Conservation (phyloP, 2,888 invertebrate species). For the Heliconius ethilla region DNA sequence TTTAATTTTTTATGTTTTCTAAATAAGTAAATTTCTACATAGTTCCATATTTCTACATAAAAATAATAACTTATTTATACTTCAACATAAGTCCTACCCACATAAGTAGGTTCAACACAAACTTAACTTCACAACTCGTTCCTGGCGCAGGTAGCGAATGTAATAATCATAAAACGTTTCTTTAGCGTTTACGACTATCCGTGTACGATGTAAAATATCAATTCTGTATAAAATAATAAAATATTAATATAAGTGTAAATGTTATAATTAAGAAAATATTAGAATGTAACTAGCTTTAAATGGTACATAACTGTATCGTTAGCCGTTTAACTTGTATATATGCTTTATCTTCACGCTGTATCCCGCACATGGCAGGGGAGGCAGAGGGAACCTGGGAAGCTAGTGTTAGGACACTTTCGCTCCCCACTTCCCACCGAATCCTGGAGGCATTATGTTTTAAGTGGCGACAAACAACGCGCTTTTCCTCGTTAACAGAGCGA, state of each 20-base stretch:
- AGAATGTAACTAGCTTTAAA: neutral
- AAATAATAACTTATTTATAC: slow-evolving; percentile 4
- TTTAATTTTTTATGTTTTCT: too few species aligned
- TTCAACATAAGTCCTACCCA: too few species aligned
- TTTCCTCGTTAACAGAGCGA: too few species aligned
- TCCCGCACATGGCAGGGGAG: too few species aligned
- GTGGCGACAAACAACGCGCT: too few species aligned
- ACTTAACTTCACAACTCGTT: slow-evolving; percentile 6
- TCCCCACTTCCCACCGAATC: too few species aligned
- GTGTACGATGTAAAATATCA: slow-evolving; percentile 10
- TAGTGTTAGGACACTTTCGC: too few species aligned
- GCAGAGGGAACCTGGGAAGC: too few species aligned
- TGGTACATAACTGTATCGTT: neutral
- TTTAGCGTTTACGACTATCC: slow-evolving; percentile 14
- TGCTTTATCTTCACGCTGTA: neutral
- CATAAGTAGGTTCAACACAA: neutral
- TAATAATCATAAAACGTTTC: slow-evolving; percentile 23
- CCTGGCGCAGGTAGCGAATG: slow-evolving; percentile 13
- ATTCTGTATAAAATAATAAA: slow-evolving; percentile 27
- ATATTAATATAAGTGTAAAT: slow-evolving; percentile 30
- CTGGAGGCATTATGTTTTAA: too few species aligned
- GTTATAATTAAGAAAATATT: slow-evolving; percentile 14
- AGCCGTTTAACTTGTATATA: too few species aligned
- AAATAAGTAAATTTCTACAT: too few species aligned
- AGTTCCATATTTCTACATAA: neutral